Base-by-base conservation (phyloP, 2,888 invertebrate genomes). In the Drosophila setosimentum region DNA sequence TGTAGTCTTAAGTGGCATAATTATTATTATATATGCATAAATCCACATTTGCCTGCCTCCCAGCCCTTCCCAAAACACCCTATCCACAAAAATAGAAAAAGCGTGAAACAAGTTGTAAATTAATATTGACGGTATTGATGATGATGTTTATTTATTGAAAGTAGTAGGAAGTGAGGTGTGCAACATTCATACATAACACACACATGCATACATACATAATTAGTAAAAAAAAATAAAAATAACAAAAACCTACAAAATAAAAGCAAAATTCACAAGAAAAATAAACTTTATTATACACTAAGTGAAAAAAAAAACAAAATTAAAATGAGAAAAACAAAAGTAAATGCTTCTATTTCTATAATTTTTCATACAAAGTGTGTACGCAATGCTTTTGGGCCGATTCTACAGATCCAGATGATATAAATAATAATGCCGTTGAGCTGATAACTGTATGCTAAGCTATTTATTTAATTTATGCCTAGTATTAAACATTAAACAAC, bases 391-490 rank as follows among this genome's bases (percentile, higher is more conserved):
- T 82, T 79, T 54, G 71, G 59, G 67, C 58, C 61, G 37, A 62
- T 62, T 61, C 65, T 61, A 67, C 55, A 60, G 49, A 76, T 76
- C 64, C 64, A 78, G 76, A 86, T 83, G 71, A 83, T 82, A 83
- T 82, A 82, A 72, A 76, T 81, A 83, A 78, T 72, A 68, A 77
- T 73, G 79, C 82, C 80, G 72, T 79, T 77, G 82, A 78, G 88
- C 83, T 88, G 76, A 79, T 73, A 81, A 78, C 71, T 80, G 83
- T 87, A 85, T 72, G 86, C 88, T 85, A 85, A 85, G 84, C 84
- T 85, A 85, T 85, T 85, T 85, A 85, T 85, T 85, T 85, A 77
- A 85, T 88, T 88, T 85, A 85, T 85, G 84, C 77, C 60, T 85
- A 88, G 88, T 85, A 88, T 88, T 88, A 86, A 84, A 78, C 49